Evolutionary conservation across 2,797 vertebrate genomes (phyloP).

Genomic region (Botia almorhae): DNA sequence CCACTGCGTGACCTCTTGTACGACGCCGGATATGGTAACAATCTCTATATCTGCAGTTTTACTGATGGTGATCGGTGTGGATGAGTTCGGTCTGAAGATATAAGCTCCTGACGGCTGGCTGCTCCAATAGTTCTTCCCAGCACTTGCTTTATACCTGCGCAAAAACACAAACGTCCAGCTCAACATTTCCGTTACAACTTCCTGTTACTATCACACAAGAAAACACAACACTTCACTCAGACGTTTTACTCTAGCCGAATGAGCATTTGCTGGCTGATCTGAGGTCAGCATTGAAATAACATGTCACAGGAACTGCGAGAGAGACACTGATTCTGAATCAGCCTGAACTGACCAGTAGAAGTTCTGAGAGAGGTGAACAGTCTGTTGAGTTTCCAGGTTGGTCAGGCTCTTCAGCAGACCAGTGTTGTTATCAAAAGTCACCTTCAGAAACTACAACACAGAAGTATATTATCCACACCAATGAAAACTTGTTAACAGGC

Average conservation of each 20-base stretch:
- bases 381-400: constrained; percentile 81
- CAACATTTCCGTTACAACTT: not conserved
- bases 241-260: too few relatives aligned
- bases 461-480: not conserved
- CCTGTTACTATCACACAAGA: not conserved
- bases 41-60: constrained; percentile 63
- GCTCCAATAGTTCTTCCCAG: constrained; percentile 72
- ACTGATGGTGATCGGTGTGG: constrained; percentile 70
- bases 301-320: not conserved
- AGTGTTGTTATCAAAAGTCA: constrained; percentile 81
- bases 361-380: constrained; percentile 82
- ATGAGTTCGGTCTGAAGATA: constrained; percentile 87
- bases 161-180: not conserved
- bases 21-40: constrained; percentile 75
- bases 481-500: too few relatives aligned
- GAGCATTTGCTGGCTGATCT: too few relatives aligned
- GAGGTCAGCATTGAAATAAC: not conserved
- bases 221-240: not conserved
- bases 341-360: constrained; percentile 85
- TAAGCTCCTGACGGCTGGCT: constrained; percentile 87
- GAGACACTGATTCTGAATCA: not conserved
- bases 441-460: constrained; percentile 73
- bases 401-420: constrained; percentile 82
- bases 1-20: constrained; percentile 88
- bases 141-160: constrained; percentile 86